A percentile compares a stretch with the other conserved stretches of the same genome.
phyloP scores from a whole-genome alignment of 2,797 vertebrate species.

The Syngnathus acus region DNA sequence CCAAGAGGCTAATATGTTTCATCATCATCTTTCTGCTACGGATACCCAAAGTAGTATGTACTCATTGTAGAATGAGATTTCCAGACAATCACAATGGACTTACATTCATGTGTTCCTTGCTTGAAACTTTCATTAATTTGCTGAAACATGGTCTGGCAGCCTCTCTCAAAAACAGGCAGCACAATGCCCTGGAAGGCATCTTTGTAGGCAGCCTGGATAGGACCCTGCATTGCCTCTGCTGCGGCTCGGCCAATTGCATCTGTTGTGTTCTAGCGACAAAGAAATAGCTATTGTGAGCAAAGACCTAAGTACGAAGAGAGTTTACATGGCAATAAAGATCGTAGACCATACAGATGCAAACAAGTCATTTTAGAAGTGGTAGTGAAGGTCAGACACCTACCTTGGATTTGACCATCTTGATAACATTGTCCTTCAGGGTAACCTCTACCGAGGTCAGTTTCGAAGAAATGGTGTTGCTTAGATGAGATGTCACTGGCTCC shows the following conservation, averaged over 20 bases:
- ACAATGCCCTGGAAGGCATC: slow-evolving; percentile 90
- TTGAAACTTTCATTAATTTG: slow-evolving; percentile 99
- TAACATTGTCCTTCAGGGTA: slow-evolving; percentile 85
- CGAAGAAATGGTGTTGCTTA: slow-evolving; percentile 79
- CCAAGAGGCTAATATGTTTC: too few species aligned
- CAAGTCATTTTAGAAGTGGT: not conserved
- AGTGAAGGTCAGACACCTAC: slow-evolving; percentile 51
- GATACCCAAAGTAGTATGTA: too few species aligned
- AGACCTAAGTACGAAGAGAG: not conserved
- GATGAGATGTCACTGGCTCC: slow-evolving; percentile 83
- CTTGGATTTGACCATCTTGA: slow-evolving; percentile 94
- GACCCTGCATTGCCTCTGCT: slow-evolving; percentile 87
- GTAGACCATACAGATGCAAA: not conserved
- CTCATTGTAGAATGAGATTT: not conserved
- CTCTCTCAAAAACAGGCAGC: slow-evolving; percentile 90
- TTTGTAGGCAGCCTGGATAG: slow-evolving; percentile 88
- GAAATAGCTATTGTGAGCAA: not conserved
- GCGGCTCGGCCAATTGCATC: slow-evolving; percentile 87
- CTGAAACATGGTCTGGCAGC: slow-evolving; percentile 98
- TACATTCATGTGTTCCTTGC: slow-evolving; percentile 95
- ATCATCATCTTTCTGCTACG: too few species aligned
- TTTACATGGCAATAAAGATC: not conserved
- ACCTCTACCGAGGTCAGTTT: slow-evolving; percentile 87
- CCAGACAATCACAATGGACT: slow-evolving; percentile 27
- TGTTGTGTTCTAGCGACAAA: slow-evolving; percentile 77